These are phyloP conservation scores for Berghia stephanieae DNA, from an alignment of 1,140 invertebrate genomes.

Conservation along the genomic window DNA sequence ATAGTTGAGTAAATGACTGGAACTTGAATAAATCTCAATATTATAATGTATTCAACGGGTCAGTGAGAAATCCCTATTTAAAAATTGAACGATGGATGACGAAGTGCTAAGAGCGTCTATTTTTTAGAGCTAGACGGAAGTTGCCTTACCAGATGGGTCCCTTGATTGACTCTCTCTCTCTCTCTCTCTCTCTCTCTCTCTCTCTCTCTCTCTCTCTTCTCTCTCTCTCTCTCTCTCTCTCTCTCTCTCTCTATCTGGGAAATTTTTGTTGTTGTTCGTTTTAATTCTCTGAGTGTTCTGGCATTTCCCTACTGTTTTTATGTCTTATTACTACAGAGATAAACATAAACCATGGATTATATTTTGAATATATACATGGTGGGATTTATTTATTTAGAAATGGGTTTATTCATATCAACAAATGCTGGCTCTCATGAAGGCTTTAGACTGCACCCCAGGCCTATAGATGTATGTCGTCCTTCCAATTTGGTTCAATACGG, in stretches of 20 bases:
- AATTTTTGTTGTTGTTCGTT: neutral
- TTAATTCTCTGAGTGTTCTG: neutral
- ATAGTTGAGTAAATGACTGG: too few relatives aligned
- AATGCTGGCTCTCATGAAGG: constrained; percentile 26
- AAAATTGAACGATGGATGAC: too few relatives aligned
- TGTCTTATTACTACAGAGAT: too few relatives aligned
- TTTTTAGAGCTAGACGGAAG: too few relatives aligned
- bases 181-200: constrained; percentile 9
- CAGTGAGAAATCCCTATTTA: too few relatives aligned
- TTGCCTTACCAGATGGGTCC: too few relatives aligned
- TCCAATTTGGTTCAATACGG: constrained; percentile 24
- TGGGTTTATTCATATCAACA: neutral
- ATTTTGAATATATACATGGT: neutral
- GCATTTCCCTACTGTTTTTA: neutral
- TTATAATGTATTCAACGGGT: too few relatives aligned
- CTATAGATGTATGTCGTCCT: constrained; percentile 31
- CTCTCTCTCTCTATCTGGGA: neutral
- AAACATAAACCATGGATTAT: neutral
- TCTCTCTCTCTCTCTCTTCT: neutral
- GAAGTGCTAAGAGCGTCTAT: too few relatives aligned
- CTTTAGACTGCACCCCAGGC: constrained; percentile 30
- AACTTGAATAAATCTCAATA: too few relatives aligned
- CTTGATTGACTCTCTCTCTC: neutral
- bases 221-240: neutral
- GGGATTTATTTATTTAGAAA: neutral